These are phyloP conservation scores for Neuroscelio doddi DNA, from an alignment of 2,888 invertebrate genomes.

Conservation along the genomic window DNA sequence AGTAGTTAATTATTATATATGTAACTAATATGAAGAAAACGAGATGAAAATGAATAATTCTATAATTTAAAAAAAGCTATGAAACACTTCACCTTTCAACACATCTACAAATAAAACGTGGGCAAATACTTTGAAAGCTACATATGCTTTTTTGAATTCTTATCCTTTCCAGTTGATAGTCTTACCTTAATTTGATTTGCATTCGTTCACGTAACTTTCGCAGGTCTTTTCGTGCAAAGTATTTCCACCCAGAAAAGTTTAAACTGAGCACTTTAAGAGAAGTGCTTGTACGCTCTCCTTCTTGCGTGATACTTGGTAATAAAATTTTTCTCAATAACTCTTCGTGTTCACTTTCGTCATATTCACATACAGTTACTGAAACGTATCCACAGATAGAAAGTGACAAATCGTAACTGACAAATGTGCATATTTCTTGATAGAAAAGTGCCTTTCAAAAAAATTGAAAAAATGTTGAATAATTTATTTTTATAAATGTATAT, in stretches of 20 bases:
- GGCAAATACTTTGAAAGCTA: too few species aligned
- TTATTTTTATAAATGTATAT: too few species aligned
- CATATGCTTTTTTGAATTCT: constrained; percentile 3
- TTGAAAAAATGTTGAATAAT: too few species aligned
- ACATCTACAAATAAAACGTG: too few species aligned
- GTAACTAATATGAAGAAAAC: too few species aligned
- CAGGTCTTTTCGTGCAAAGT: constrained; percentile 28
- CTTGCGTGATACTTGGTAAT: constrained; percentile 40
- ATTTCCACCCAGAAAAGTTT: constrained; percentile 11
- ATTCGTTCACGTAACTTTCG: constrained; percentile 32
- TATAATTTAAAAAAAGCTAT: too few species aligned
- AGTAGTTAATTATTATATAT: too few species aligned
- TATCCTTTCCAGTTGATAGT: constrained; percentile 25
- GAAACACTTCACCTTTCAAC: too few species aligned
- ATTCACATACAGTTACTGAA: constrained; percentile 34
- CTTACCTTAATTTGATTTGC: constrained; percentile 34
- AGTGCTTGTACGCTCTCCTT: constrained; percentile 19
- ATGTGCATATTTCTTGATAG: constrained; percentile 2
- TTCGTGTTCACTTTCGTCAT: constrained; percentile 35
- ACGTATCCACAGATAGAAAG: constrained; percentile 23
- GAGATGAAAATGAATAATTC: too few species aligned
- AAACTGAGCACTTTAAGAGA: constrained; percentile 24
- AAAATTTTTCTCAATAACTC: constrained; percentile 31
- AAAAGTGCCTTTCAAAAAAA: constrained; percentile 1
- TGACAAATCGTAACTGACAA: constrained; percentile 21